These are phyloP conservation scores for western clawed frog (Xenopus tropicalis) DNA, from an alignment of 2,113 vertebrate genomes.

Conservation along the genomic window DNA sequence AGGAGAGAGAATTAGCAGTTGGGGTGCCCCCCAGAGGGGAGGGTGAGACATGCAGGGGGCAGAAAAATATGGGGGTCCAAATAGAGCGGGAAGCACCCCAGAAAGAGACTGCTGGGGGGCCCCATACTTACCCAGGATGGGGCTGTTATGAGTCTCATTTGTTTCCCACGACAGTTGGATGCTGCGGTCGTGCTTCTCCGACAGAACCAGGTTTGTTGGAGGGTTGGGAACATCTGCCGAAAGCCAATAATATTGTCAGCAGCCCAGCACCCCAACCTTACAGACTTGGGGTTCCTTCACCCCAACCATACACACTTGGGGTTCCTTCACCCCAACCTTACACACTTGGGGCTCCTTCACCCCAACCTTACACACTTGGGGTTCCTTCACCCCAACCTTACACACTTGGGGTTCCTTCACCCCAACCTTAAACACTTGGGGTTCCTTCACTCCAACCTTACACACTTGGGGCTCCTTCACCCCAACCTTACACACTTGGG, in stretches of 20 bases:
- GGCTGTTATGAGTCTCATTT: constrained; percentile 81
- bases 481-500: neutral
- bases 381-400: neutral
- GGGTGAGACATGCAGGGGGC: no score
- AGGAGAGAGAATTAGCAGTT: no score
- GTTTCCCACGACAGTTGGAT: constrained; percentile 80
- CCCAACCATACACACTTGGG: neutral
- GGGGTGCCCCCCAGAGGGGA: no score
- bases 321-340: neutral
- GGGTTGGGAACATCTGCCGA: constrained; percentile 81
- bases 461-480: neutral
- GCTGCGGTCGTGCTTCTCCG: constrained; percentile 74
- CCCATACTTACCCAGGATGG: constrained; percentile 58
- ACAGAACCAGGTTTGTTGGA: constrained; percentile 72
- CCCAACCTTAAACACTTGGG: no score
- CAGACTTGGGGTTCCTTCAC: neutral
- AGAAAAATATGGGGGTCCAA: no score
- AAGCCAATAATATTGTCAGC: neutral
- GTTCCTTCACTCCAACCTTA: neutral
- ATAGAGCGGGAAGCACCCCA: no score
- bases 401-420: neutral
- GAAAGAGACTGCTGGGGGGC: no score
- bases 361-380: neutral
- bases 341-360: neutral
- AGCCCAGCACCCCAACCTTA: neutral